Percentiles rank a stretch among this genome's conserved stretches.
These are phyloP conservation scores for Strongylocentrotus purpuratus DNA, from an alignment of 35 echinoderm and acorn worm species.

Conservation along the genomic window DNA sequence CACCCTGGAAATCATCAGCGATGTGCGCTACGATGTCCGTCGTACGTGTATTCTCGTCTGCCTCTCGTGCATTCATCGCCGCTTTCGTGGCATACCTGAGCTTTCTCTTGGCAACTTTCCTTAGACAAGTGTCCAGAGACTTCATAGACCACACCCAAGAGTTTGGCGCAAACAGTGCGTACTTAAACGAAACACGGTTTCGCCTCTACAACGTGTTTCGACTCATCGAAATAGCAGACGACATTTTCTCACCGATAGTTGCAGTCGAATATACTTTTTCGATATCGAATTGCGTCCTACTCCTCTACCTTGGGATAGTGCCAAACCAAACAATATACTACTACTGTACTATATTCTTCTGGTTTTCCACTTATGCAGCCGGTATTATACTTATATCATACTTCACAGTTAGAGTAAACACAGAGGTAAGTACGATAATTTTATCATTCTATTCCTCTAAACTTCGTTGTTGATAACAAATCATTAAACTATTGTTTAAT, in stretches of 20 bases:
- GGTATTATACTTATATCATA: background rate
- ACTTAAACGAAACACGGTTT: background rate
- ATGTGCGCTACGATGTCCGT: background rate
- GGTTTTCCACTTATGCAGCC: background rate
- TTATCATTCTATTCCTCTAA: too few species aligned
- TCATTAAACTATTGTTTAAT: too few species aligned
- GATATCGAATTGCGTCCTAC: background rate
- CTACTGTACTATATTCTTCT: background rate
- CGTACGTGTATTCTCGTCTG: background rate
- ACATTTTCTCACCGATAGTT: background rate
- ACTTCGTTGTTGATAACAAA: too few species aligned
- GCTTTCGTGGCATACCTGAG: background rate
- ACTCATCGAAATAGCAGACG: background rate
- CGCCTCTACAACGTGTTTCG: background rate
- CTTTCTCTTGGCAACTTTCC: background rate
- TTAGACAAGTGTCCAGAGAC: background rate
- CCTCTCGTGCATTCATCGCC: background rate
- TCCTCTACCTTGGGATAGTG: background rate
- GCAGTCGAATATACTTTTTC: background rate
- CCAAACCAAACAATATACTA: background rate
- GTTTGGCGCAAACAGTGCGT: background rate
- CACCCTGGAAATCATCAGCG: background rate
- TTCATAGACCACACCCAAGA: background rate
- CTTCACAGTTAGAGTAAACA: background rate
- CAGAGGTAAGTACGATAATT: background rate